These are phyloP conservation scores for Mycteria americana DNA, from an alignment of 2,797 vertebrate species.

Conservation along the genomic window DNA sequence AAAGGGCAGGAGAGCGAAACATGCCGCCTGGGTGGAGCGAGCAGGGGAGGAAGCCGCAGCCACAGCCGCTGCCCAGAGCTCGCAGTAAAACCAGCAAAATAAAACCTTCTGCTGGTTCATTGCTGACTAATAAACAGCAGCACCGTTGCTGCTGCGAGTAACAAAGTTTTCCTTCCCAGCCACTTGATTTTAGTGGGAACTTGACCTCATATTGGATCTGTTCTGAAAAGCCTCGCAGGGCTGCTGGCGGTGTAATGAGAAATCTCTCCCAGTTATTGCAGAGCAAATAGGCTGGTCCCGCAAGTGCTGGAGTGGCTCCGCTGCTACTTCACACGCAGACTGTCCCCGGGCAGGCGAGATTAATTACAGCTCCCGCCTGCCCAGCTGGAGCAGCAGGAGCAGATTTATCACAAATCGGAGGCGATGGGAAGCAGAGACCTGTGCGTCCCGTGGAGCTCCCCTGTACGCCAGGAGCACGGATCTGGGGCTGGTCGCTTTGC, in stretches of 20 bases:
- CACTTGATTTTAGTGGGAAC: conserved; percentile 34
- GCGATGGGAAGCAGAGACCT: background rate
- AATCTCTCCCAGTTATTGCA: background rate
- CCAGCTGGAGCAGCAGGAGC: background rate
- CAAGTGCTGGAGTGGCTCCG: background rate
- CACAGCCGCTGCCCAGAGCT: background rate
- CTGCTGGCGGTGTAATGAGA: background rate
- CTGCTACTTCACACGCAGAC: background rate
- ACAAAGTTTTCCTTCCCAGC: conserved; percentile 27
- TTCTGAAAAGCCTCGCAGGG: background rate
- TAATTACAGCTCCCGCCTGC: background rate
- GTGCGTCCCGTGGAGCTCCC: accelerated
- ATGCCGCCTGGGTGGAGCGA: accelerated
- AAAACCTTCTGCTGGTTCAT: background rate
- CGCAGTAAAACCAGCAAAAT: background rate
- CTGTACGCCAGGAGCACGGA: accelerated
- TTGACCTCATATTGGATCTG: background rate
- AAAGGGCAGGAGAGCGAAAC: background rate
- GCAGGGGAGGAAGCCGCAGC: background rate
- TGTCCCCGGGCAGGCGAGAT: background rate
- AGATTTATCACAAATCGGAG: accelerated
- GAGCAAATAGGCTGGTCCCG: background rate
- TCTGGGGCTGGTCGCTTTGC: background rate
- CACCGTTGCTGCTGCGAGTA: background rate
- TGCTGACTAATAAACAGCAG: background rate